These are phyloP conservation scores for Ctena decussata DNA, from an alignment of 2,888 invertebrate genomes.

Conservation along the genomic window DNA sequence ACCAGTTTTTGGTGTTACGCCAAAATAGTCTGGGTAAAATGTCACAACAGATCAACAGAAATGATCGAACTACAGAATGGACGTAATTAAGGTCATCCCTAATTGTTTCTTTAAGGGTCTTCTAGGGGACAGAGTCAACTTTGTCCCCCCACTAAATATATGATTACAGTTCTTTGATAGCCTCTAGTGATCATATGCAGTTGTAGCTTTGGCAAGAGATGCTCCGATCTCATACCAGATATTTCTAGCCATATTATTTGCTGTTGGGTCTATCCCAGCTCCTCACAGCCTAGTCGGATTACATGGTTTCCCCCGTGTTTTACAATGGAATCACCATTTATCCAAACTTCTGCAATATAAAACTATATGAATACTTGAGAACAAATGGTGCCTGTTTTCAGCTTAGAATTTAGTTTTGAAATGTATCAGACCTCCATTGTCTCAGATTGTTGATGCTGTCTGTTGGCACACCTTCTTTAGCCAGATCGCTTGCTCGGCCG, in stretches of 20 bases:
- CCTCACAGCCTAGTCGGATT: no score
- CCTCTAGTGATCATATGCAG: no score
- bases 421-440: background rate
- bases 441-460: background rate
- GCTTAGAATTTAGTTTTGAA: background rate
- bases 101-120: background rate
- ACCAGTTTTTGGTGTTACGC: background rate
- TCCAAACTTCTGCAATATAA: conserved; percentile 11
- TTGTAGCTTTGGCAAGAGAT: no score
- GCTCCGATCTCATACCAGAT: background rate
- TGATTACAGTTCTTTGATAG: no score
- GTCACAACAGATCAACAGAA: no score
- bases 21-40: no score
- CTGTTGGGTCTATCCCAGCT: background rate
- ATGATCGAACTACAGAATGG: no score
- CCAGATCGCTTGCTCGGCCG: background rate
- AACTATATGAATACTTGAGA: background rate
- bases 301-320: background rate
- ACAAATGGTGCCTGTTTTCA: background rate
- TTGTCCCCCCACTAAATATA: no score
- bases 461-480: background rate
- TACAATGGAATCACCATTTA: conserved; percentile 3
- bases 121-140: background rate
- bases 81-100: no score
- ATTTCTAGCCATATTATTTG: background rate